Base-by-base conservation (phyloP, 2,797 vertebrate species). In the Austrolebias charrua region DNA sequence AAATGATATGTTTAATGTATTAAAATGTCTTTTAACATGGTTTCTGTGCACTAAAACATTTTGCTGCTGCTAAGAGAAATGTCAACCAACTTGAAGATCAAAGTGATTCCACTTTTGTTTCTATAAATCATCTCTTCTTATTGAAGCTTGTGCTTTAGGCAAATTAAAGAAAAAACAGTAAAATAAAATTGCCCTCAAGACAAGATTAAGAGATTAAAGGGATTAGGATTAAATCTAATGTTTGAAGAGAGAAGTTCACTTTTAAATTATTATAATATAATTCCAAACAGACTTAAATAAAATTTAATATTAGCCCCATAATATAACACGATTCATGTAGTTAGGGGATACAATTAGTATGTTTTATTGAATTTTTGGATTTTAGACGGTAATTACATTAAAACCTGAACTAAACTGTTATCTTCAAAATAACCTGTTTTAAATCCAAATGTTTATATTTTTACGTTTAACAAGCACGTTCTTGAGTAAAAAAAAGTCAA, bases 161-260 rank as follows among this genome's bases (percentile, higher is more conserved):
- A 19, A 50, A 42, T 16, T 19, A 46, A 56, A 58, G 29, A 48
- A 51, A 63, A 45, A 45, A 0, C 13, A 10, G 38, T 24, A 13
- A 51, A 55, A 28, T 15, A n/a, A 49, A 48, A 44, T 9, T 11
- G 3, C 47, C 60, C 35, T 11, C 0, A 0, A 58, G 28, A 52
- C 19, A 52, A 51, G 49, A 52, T 63, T 61, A 49, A 43, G 31
- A 54, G 43, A 78, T 53, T 55, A 57, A 55, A 66, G 48, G 44
- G 63, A 57, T 70, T 56, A 54, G 19, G 33, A 64, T 70, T 8
- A 51, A 44, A 52, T 12, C 19, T 12, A 13, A 60, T 51, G 53
- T 18, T 65, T 54, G 11, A 53, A 58, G 53, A 56, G 5, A 48
- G 15, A 47, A 13, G 44, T 60, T 5, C 51, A 35, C 2, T 24